phyloP scores from a whole-genome alignment of 2,113 vertebrate genomes.

The Leptobrachium ailaonicum region DNA sequence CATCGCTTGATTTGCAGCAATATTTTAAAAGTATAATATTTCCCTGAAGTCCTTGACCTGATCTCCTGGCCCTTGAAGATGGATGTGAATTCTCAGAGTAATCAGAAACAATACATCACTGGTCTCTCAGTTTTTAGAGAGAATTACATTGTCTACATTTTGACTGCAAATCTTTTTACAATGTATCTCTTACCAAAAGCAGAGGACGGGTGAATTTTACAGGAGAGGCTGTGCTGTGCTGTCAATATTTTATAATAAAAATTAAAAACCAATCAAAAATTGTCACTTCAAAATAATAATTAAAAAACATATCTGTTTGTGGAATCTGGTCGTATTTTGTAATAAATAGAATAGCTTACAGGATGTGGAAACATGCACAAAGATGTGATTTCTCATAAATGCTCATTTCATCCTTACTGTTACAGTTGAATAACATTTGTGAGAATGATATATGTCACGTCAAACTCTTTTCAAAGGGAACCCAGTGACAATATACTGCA shows the following conservation, averaged over 20 bases:
- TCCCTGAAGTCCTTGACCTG: slow-evolving; percentile 48
- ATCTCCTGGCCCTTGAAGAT: slow-evolving; percentile 44
- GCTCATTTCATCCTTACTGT: too few relatives aligned
- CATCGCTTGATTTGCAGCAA: slow-evolving; percentile 47
- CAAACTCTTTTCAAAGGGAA: too few relatives aligned
- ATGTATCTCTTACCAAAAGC: slow-evolving; percentile 7
- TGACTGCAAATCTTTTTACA: slow-evolving; percentile 8
- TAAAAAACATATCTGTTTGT: neutral
- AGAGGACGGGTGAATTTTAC: neutral
- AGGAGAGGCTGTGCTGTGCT: neutral
- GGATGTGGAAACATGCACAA: too few relatives aligned
- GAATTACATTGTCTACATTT: slow-evolving; percentile 46
- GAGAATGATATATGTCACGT: too few relatives aligned
- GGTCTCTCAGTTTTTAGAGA: slow-evolving; percentile 39
- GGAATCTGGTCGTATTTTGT: neutral
- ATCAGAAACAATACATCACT: slow-evolving; percentile 47
- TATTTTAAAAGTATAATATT: slow-evolving; percentile 51
- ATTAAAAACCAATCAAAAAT: neutral
- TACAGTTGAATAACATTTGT: too few relatives aligned
- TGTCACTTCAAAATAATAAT: neutral
- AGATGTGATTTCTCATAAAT: too few relatives aligned
- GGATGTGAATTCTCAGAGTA: slow-evolving; percentile 45
- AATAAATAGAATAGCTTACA: neutral
- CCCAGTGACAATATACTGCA: too few relatives aligned
- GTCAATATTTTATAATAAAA: slow-evolving; percentile 12